Percentiles rank a stretch among this genome's conserved stretches.
phyloP scores from a whole-genome alignment of 64 coral and sea anemone genomes.

The Stichodactyla mertensii region DNA sequence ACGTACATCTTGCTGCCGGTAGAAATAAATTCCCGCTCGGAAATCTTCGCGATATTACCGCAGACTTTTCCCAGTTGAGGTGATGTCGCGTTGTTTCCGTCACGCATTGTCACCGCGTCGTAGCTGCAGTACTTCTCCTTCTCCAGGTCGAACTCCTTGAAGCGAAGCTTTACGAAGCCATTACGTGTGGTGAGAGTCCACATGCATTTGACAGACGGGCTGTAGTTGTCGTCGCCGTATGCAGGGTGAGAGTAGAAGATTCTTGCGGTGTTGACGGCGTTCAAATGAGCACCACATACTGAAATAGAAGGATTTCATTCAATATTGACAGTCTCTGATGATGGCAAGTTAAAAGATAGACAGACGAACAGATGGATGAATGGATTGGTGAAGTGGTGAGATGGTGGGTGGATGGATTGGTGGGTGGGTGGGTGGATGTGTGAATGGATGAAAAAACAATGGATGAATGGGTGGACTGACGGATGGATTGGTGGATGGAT shows the following conservation, averaged over 20 bases:
- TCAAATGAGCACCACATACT: conserved; percentile 68
- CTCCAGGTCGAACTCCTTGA: conserved; percentile 85
- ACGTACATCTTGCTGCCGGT: conserved; percentile 75
- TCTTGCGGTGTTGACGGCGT: conserved; percentile 47
- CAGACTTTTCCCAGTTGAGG: conserved; percentile 59
- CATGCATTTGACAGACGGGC: conserved; percentile 48
- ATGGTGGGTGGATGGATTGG: no score
- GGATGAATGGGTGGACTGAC: no score
- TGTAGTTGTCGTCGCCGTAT: conserved; percentile 70
- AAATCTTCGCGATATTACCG: conserved; percentile 20
- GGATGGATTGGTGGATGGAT: no score
- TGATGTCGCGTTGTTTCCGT: conserved; percentile 55
- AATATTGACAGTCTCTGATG: no score
- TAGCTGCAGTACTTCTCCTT: conserved; percentile 70
- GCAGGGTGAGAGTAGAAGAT: conserved; percentile 74
- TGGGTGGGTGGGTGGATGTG: no score
- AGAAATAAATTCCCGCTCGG: conserved; percentile 35
- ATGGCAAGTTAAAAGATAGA: no score
- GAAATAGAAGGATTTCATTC: neutral
- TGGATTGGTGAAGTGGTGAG: no score
- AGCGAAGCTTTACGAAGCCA: conserved; percentile 67
- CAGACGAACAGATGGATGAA: no score
- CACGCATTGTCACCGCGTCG: conserved; percentile 60
- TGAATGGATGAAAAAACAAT: no score
- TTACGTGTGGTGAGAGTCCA: conserved; percentile 67